These are phyloP conservation scores for Porites lutea DNA, from an alignment of 64 coral and sea anemone species.

Conservation along the genomic window DNA sequence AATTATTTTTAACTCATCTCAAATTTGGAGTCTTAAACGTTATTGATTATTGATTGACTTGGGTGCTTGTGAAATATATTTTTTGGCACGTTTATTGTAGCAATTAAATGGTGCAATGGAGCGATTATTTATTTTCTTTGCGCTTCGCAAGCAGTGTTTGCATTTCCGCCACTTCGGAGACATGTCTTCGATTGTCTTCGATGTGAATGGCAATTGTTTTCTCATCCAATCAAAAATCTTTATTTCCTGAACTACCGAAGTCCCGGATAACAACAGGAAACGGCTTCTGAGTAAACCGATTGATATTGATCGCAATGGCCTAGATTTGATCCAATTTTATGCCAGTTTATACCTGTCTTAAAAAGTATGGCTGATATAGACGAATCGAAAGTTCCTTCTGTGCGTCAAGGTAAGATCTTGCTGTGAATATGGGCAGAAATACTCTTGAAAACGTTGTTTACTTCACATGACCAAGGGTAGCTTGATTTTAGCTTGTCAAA, in stretches of 20 bases:
- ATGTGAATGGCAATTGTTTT: conserved; percentile 32
- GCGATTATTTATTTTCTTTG: neutral
- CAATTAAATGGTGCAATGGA: neutral
- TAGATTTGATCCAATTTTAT: conserved; percentile 59
- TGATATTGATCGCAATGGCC: conserved; percentile 37
- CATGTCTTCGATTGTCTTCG: no score
- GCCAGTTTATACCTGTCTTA: conserved; percentile 29
- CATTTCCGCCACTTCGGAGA: conserved; percentile 50
- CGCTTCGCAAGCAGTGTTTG: conserved; percentile 10
- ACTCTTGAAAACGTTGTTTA: neutral
- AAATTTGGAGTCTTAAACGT: neutral
- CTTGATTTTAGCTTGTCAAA: neutral
- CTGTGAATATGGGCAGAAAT: neutral
- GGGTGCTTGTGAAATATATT: neutral
- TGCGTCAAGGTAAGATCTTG: conserved; percentile 67
- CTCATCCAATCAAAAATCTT: conserved; percentile 49
- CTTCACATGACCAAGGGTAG: neutral
- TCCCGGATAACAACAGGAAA: conserved; percentile 71
- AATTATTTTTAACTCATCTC: neutral
- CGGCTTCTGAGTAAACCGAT: conserved; percentile 31
- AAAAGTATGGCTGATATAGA: conserved; percentile 74
- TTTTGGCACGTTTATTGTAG: neutral
- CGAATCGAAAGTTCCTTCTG: conserved; percentile 53
- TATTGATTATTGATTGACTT: neutral
- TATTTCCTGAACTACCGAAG: conserved; percentile 18